phyloP scores from a whole-genome alignment of 2,113 vertebrate species.

The Acanthisitta chloris region DNA sequence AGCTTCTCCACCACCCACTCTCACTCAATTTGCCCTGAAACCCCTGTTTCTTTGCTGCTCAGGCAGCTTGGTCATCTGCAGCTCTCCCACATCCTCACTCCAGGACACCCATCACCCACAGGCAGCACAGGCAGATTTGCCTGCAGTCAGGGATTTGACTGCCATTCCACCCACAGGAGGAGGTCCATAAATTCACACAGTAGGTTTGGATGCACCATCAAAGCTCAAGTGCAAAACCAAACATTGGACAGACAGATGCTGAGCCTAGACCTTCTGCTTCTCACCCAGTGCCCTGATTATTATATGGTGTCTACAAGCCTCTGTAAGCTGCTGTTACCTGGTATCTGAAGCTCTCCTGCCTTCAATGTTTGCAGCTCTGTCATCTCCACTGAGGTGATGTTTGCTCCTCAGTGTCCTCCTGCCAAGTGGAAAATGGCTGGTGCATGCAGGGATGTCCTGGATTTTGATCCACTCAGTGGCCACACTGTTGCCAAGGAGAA shows the following conservation, averaged over 20 bases:
- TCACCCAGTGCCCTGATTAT: background rate
- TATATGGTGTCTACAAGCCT: background rate
- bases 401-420: background rate
- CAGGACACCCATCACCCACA: background rate
- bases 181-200: background rate
- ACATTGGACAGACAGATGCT: background rate
- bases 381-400: background rate
- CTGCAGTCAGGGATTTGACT: background rate
- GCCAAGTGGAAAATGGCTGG: background rate
- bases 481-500: rapidly evolving
- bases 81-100: background rate
- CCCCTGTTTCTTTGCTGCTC: background rate
- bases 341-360: background rate
- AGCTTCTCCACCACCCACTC: background rate
- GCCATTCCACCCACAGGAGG: background rate
- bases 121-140: background rate
- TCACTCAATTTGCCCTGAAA: background rate
- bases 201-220: background rate
- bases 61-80: background rate
- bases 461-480: background rate
- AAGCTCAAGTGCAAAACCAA: background rate
- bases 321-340: background rate
- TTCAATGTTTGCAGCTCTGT: background rate
- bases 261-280: conserved; percentile 10
- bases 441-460: background rate